These are phyloP conservation scores for Aphelinus atriplicis DNA, from an alignment of 1,140 invertebrate genomes.

Conservation along the genomic window DNA sequence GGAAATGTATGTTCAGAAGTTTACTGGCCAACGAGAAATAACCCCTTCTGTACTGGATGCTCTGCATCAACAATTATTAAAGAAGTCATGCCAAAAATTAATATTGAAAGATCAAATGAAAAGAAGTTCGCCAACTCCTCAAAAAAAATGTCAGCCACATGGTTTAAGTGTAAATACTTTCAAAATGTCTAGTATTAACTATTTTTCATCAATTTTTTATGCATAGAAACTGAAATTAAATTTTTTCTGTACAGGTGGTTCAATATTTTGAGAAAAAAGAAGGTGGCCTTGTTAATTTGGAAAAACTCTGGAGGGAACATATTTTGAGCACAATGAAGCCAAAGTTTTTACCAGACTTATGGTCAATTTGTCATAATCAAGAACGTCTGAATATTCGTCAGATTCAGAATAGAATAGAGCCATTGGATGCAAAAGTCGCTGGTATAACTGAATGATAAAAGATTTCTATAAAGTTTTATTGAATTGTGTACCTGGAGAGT, in stretches of 20 bases:
- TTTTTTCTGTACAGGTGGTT: conserved; percentile 68
- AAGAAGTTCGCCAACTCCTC: conserved; percentile 47
- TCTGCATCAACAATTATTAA: conserved; percentile 54
- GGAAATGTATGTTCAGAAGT: conserved; percentile 64
- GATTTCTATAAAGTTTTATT: too few species aligned
- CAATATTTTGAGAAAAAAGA: conserved; percentile 68
- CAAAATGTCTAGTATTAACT: too few species aligned
- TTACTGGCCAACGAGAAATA: conserved; percentile 59
- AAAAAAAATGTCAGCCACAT: too few species aligned
- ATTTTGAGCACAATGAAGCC: conserved; percentile 81
- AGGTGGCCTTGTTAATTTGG: conserved; percentile 75
- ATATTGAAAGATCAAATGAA: conserved; percentile 3
- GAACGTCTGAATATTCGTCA: conserved; percentile 62
- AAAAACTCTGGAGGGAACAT: conserved; percentile 81
- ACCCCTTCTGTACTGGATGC: conserved; percentile 64
- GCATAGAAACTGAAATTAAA: conserved; percentile 54
- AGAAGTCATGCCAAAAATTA: conserved; percentile 9
- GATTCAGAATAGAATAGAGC: conserved; percentile 59
- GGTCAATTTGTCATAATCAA: conserved; percentile 80
- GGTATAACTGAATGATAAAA: conserved; percentile 34
- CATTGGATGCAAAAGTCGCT: conserved; percentile 55
- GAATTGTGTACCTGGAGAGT: conserved; percentile 20
- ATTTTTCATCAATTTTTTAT: too few species aligned
- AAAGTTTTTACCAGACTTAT: conserved; percentile 75
- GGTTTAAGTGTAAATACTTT: too few species aligned